These are phyloP conservation scores for Caenorhabditis angaria DNA, from an alignment of 2,888 invertebrate genomes.

Conservation along the genomic window DNA sequence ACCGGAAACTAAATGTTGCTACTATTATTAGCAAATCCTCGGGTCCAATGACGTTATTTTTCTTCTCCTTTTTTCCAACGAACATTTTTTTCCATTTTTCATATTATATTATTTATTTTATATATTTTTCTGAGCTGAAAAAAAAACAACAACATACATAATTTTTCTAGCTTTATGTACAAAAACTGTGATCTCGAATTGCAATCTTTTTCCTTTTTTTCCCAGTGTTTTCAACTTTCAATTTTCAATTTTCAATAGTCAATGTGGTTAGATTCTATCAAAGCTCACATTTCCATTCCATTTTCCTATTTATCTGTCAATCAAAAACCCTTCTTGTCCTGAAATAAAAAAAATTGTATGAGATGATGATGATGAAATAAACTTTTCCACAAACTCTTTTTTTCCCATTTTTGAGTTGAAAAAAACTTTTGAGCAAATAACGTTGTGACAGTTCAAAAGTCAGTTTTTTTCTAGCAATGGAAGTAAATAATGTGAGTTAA, in stretches of 20 bases:
- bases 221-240: neutral
- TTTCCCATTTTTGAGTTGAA: constrained; percentile 12
- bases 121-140: neutral
- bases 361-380: neutral
- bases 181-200: neutral
- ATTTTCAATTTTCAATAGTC: neutral
- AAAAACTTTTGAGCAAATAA: neutral
- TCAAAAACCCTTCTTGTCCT: no score
- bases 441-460: neutral
- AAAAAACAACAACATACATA: neutral
- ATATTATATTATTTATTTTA: constrained; percentile 14
- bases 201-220: neutral
- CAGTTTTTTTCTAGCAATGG: constrained; percentile 13
- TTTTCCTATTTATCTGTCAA: neutral
- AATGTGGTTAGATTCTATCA: neutral
- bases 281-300: neutral
- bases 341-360: neutral
- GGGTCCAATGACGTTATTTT: constrained; percentile 5
- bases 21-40: constrained; percentile 14
- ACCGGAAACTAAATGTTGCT: constrained; percentile 32
- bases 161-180: neutral
- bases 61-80: constrained; percentile 7
- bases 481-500: no score
- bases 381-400: constrained; percentile 16
- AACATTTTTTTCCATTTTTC: constrained; percentile 11